Base-by-base conservation (phyloP, 2,797 vertebrate genomes). In the Buphagus erythrorhynchus region DNA sequence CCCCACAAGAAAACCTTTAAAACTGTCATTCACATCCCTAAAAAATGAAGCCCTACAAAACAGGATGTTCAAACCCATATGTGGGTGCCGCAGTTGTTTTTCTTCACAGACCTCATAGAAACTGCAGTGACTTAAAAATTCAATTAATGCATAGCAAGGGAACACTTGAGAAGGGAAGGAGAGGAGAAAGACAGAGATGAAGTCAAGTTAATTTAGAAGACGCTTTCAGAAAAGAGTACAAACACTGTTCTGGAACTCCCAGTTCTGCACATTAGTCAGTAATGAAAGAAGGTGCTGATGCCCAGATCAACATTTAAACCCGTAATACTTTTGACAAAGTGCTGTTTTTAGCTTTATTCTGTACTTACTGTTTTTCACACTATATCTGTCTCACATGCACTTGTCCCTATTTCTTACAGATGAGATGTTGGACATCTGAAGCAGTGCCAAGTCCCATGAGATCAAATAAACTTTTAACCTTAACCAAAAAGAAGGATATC, bases 51-150 rank as follows among this genome's bases (percentile, higher is more conserved):
- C 57, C 48, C 45, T 89, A 6, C 2, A 6, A 77, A 66, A 69
- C 42, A 77, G 42, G 35, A 45, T 83, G 84, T 86, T 93, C 49
- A 84, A 77, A 89, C 55, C 75, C 48, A 14, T 75, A 16, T 31
- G 52, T 11, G 3, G n/a, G 7, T 78, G 54, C 63, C 86, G 54
- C 54, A 7, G 16, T 22, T 49, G 31, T 79, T 81, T 93, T 83
- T 65, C 12, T 24, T 91, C 54, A 58, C 89, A 95, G 55, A 45
- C 58, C 65, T 16, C 65, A 5, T 5, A 92, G 92, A 91, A 95
- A 90, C 61, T 82, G 84, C 42, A 57, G 72, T 66, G 71, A 86
- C 57, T 86, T 87, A 95, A 90, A 95, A 77, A 95, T 72, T 78
- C 80, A 57, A 46, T 65, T 69, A 89, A 86, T 40, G 21, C 45